Evolutionary conservation across 1,140 invertebrate species (phyloP).

Genomic region (Littorina saxatilis): DNA sequence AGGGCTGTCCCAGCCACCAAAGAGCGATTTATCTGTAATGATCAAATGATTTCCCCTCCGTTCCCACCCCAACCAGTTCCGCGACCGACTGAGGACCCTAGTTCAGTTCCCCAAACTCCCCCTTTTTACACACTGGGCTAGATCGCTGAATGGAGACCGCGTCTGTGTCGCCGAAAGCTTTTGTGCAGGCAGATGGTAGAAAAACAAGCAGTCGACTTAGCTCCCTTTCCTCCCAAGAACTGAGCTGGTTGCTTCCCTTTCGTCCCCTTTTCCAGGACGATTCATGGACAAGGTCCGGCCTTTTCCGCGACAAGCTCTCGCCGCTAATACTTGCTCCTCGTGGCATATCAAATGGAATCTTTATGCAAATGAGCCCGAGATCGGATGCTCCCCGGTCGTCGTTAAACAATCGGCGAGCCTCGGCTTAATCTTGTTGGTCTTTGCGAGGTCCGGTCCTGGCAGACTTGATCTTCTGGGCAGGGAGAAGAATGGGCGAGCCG

Average conservation of each 20-base stretch:
- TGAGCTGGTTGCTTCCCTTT: slow-evolving; percentile 31
- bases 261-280: slow-evolving; percentile 6
- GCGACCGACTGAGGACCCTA: background rate
- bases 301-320: slow-evolving; percentile 25
- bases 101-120: background rate
- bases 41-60: slow-evolving; percentile 39
- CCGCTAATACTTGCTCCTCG: slow-evolving; percentile 36
- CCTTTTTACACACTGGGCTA: background rate
- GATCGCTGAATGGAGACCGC: background rate
- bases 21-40: slow-evolving; percentile 34
- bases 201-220: slow-evolving; percentile 28
- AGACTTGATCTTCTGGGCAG: background rate
- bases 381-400: slow-evolving; percentile 25
- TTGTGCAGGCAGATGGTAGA: slow-evolving; percentile 37
- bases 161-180: slow-evolving; percentile 5
- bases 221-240: background rate
- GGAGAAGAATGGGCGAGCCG: background rate
- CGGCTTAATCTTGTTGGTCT: slow-evolving; percentile 37
- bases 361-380: slow-evolving; percentile 33
- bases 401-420: slow-evolving; percentile 37
- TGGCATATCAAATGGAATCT: slow-evolving; percentile 41
- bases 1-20: slow-evolving; percentile 5
- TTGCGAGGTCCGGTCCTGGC: background rate
- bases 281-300: slow-evolving; percentile 11
- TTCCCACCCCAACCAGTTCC: background rate